Percentiles rank a stretch among this genome's conserved stretches.
These are phyloP conservation scores for Neuroterus valhalla DNA, from an alignment of 1,140 invertebrate genomes.

Conservation along the genomic window DNA sequence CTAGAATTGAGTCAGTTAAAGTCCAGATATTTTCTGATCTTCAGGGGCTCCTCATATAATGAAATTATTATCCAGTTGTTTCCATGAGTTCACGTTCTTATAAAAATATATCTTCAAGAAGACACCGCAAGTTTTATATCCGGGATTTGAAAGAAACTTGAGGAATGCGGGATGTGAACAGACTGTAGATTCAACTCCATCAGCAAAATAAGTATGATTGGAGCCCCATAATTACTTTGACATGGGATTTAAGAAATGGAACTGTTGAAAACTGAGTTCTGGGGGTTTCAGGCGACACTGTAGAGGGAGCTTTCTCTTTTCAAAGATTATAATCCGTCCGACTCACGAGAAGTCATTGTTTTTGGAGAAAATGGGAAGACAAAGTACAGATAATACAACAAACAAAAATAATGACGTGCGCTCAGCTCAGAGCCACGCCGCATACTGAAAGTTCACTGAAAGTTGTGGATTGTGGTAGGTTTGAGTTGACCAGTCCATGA, in stretches of 20 bases:
- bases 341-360: background rate
- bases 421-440: conserved; percentile 13
- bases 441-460: background rate
- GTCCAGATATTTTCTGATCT: background rate
- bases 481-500: no score
- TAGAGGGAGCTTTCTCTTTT: background rate
- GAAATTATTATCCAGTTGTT: no score
- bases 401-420: conserved; percentile 8
- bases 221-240: background rate
- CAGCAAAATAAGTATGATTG: background rate
- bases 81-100: no score
- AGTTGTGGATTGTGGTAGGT: no score
- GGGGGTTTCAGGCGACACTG: background rate
- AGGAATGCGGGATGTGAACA: background rate
- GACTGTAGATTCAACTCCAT: background rate
- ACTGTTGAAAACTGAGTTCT: background rate
- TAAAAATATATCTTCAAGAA: no score
- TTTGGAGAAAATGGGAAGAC: background rate
- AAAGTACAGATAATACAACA: background rate
- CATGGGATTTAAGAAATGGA: background rate
- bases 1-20: no score
- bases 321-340: background rate
- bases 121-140: no score
- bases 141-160: no score
- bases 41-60: background rate